Base-by-base conservation (phyloP, 1,140 invertebrate genomes). In the Elysia chlorotica region DNA sequence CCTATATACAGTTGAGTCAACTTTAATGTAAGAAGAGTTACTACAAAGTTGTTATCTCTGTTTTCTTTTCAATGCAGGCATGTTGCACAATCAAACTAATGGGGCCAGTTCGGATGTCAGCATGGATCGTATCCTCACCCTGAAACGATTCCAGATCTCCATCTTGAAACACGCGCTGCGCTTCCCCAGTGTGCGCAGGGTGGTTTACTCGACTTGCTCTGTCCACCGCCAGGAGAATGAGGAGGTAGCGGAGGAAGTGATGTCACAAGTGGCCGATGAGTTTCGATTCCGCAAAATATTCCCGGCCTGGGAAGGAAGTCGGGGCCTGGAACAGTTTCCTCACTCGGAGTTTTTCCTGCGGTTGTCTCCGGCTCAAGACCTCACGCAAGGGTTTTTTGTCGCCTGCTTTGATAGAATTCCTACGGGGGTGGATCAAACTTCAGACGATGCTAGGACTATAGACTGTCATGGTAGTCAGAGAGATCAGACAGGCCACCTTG, bases 181-280 rank as follows among this genome's bases (percentile, higher is more conserved):
- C 23, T 97, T 97, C 86, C 93, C 95, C 1, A 91, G 91, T 71
- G 94, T 92, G 0, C 93, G 96, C 83, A 89, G 92, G 73, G 91
- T 99, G 57, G 92, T 97, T 5, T 99, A 99, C 85, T 98, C 96
- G 23, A 99, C 97, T 0, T 99, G 97, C 85, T 99, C 97, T 0
- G 83, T 96, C 31, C 90, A 93, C 86, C 89, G 91, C 5, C 92
- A 96, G 89, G 97, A 99, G 89, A 99, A 99, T 85, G 97, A 99
- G 88, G 87, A 92, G 78, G 96, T 98, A 0, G 89, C 97, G 4
- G 78, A 86, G 30, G 90, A 92, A 75, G 89, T 89, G 3, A 78
- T 90, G 21, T 61, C 80, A 3, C 63, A 81, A 23, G 81, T 85
- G 25, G 31, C 62, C 30, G 73, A 79, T 10, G 67, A 72, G 25